Evolutionary conservation across 2,113 vertebrate species (phyloP).

Genomic region (Spea bombifrons): DNA sequence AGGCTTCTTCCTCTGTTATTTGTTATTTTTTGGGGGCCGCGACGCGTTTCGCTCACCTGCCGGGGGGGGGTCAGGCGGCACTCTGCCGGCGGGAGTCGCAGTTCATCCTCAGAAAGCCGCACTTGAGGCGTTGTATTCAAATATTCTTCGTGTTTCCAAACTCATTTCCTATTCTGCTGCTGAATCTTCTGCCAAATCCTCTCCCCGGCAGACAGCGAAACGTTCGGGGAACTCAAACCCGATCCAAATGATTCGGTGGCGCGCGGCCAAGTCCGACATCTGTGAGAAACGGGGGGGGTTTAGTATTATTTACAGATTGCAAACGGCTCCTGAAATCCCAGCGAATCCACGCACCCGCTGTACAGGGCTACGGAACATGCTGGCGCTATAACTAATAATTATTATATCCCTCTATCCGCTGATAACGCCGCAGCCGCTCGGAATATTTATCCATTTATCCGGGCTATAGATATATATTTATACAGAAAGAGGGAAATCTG

Average conservation of each 20-base stretch:
- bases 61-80: constrained; percentile 32
- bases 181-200: constrained; percentile 68
- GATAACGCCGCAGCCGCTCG: no score
- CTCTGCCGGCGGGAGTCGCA: constrained; percentile 46
- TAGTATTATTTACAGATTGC: constrained; percentile 74
- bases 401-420: no score
- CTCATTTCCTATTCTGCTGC: constrained; percentile 71
- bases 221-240: constrained; percentile 74
- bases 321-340: constrained; percentile 50
- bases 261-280: constrained; percentile 77
- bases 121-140: constrained; percentile 71
- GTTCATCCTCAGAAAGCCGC: constrained; percentile 64
- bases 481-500: no score
- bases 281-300: constrained; percentile 74
- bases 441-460: no score
- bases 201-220: constrained; percentile 76
- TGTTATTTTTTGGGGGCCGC: background rate
- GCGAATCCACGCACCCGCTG: background rate
- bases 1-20: background rate
- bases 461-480: no score
- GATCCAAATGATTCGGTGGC: constrained; percentile 75
- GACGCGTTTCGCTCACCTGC: constrained; percentile 54
- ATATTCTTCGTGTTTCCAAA: constrained; percentile 76
- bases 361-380: no score
- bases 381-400: no score